phyloP scores from a whole-genome alignment of 1,140 invertebrate genomes.

The Sitobion miscanthi region DNA sequence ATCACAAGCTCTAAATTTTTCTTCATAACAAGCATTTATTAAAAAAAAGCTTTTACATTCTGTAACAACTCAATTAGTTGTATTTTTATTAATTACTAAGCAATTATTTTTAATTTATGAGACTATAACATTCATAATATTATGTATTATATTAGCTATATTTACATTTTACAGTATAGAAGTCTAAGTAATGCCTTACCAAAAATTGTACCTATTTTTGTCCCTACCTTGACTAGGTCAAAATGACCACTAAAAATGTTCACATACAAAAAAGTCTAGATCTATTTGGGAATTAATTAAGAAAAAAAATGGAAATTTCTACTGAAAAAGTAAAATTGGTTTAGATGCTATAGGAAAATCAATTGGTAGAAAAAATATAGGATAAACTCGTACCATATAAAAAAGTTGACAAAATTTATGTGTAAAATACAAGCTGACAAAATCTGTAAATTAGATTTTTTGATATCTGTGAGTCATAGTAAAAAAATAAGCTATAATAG shows the following conservation, averaged over 20 bases:
- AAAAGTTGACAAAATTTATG: too few species aligned
- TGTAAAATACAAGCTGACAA: too few species aligned
- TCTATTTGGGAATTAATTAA: too few species aligned
- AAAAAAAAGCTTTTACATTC: background rate
- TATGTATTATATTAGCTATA: background rate
- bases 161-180: background rate
- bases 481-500: too few species aligned
- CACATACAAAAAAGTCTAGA: background rate
- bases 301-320: too few species aligned
- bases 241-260: too few species aligned
- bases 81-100: background rate
- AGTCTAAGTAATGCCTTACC: background rate
- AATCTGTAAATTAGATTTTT: too few species aligned
- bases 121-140: background rate
- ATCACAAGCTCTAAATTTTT: background rate
- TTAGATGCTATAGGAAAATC: too few species aligned
- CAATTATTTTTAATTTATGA: background rate
- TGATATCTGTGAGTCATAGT: too few species aligned
- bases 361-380: too few species aligned
- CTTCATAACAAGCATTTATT: background rate
- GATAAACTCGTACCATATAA: too few species aligned
- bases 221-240: background rate
- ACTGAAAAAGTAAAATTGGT: too few species aligned
- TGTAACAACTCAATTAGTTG: background rate
- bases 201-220: background rate